phyloP scores from a whole-genome alignment of 2,888 invertebrate genomes.

The Diplazon laetatorius region DNA sequence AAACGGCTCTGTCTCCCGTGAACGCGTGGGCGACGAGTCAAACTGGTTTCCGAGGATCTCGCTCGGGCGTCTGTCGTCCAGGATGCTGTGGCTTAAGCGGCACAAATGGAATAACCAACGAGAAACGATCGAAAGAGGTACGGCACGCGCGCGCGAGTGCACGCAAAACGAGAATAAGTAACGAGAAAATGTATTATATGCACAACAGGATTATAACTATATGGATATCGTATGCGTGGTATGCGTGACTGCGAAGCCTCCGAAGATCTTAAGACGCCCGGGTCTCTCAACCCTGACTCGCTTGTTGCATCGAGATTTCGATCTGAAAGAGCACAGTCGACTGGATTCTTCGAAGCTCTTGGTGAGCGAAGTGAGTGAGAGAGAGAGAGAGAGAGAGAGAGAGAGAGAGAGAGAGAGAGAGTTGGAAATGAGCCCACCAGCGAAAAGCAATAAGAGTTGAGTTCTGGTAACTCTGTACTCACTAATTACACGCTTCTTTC shows the following conservation, averaged over 20 bases:
- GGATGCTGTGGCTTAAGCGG: slow-evolving; percentile 50
- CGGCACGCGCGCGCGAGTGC: slow-evolving; percentile 7
- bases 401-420: not conserved
- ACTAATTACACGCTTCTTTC: slow-evolving; percentile 33
- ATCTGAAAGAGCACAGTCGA: slow-evolving; percentile 28
- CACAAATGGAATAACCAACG: slow-evolving; percentile 56
- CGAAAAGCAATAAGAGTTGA: slow-evolving; percentile 15
- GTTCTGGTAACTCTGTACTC: slow-evolving; percentile 1
- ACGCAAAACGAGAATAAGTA: slow-evolving; percentile 30
- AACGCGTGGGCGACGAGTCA: slow-evolving; percentile 71
- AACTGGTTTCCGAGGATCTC: slow-evolving; percentile 67
- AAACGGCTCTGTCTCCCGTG: slow-evolving; percentile 47
- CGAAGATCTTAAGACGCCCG: slow-evolving; percentile 44
- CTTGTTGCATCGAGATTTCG: slow-evolving; percentile 34
- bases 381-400: not conserved
- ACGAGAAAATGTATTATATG: slow-evolving; percentile 33
- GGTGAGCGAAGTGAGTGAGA: not conserved
- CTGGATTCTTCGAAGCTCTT: not conserved
- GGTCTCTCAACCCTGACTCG: slow-evolving; percentile 10
- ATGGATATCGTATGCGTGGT: slow-evolving; percentile 9
- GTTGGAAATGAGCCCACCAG: not conserved
- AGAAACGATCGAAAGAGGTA: slow-evolving; percentile 12
- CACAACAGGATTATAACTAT: not conserved
- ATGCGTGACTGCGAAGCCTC: slow-evolving; percentile 38
- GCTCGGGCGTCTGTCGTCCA: slow-evolving; percentile 55